Conservation (phyloP, 2,797 vertebrate species). For the Acanthurus leucopareius region DNA sequence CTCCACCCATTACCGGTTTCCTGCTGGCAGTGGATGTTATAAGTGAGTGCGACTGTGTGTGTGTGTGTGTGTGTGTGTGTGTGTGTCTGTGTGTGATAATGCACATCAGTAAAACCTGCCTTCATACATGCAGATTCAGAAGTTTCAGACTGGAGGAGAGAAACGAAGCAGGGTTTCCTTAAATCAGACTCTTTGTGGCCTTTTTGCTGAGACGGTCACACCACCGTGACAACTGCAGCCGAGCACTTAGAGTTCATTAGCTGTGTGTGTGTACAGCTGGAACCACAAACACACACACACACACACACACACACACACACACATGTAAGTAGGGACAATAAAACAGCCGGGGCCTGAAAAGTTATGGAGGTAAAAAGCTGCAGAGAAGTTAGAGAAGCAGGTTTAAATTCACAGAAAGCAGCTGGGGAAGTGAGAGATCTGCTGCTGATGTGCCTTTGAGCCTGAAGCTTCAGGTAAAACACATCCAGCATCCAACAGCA, state of each 20-base stretch:
- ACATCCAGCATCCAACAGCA: too few species aligned
- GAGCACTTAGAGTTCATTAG: constrained; percentile 79
- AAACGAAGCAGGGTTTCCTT: not conserved
- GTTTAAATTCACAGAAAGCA: constrained; percentile 16
- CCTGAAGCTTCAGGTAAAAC: not conserved
- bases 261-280: constrained; percentile 80
- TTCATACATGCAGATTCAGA: too few species aligned
- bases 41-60: not conserved
- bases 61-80: not conserved
- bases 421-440: too few species aligned
- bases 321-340: constrained; percentile 55
- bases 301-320: constrained; percentile 62
- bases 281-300: constrained; percentile 65
- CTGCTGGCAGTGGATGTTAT: constrained; percentile 6
- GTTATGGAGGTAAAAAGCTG: not conserved
- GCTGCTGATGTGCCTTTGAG: not conserved
- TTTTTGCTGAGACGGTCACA: constrained; percentile 61
- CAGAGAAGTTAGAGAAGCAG: constrained; percentile 30
- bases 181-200: constrained; percentile 29
- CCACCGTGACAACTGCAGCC: constrained; percentile 71
- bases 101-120: too few species aligned
- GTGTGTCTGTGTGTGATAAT: not conserved
- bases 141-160: too few species aligned
- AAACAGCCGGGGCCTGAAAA: constrained; percentile 52
- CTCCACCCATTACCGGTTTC: constrained; percentile 54